A percentile compares a stretch with the other conserved stretches of the same genome.
Conservation (phyloP, 2,113 vertebrate genomes). For the Otis tarda region DNA sequence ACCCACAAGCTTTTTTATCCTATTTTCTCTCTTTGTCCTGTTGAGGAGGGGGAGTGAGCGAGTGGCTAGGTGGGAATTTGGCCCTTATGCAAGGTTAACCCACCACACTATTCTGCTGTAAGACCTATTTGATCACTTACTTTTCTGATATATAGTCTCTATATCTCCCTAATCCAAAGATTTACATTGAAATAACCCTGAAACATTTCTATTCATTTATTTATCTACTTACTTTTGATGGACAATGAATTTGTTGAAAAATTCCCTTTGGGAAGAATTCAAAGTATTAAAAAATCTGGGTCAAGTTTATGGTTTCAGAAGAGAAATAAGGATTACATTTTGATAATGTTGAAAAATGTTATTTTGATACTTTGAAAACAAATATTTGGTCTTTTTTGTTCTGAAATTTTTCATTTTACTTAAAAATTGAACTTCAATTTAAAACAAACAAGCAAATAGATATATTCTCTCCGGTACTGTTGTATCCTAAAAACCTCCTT, state of each 20-base stretch:
- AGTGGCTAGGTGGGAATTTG: not conserved
- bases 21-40: not conserved
- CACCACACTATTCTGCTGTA: not conserved
- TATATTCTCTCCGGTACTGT: not conserved
- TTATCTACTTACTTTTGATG: not conserved
- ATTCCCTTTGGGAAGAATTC: not conserved
- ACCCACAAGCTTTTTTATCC: not conserved
- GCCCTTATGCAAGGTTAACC: not conserved
- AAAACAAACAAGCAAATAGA: not conserved
- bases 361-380: not conserved
- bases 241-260: slow-evolving; percentile 9
- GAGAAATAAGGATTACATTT: not conserved
- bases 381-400: not conserved
- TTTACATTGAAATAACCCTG: not conserved
- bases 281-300: slow-evolving; percentile 22
- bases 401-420: not conserved
- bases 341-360: not conserved
- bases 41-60: not conserved
- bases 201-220: not conserved
- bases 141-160: not conserved
- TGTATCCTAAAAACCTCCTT: not conserved
- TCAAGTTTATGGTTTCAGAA: not conserved
- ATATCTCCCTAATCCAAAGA: not conserved
- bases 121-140: not conserved
- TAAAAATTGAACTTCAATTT: not conserved